Conservation (phyloP, 2,797 vertebrate species). For the Sciaenops ocellatus region DNA sequence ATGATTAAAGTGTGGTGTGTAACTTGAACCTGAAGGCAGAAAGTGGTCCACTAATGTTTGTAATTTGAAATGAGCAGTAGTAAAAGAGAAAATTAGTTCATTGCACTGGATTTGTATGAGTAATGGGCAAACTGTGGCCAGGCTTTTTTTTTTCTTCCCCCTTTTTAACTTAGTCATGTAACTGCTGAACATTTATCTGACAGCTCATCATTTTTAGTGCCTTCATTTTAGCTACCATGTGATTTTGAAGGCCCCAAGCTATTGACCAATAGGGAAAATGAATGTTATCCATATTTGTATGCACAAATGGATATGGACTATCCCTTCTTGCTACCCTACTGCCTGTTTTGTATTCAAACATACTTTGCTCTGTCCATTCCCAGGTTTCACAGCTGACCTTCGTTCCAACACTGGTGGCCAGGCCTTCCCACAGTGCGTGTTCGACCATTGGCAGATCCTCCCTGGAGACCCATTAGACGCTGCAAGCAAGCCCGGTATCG, state of each 20-base stretch:
- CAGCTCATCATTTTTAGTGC: background rate
- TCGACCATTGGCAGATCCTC: constrained; percentile 97
- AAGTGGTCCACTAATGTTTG: too few relatives aligned
- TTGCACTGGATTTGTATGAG: background rate
- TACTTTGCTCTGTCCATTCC: background rate
- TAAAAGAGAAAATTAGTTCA: background rate
- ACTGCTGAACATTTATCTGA: background rate
- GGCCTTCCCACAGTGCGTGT: constrained; percentile 97
- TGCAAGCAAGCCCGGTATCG: constrained; percentile 81
- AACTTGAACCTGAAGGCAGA: background rate
- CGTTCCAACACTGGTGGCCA: constrained; percentile 95
- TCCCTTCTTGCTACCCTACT: background rate
- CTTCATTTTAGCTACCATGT: background rate
- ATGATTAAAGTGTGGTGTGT: background rate
- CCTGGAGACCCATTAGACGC: constrained; percentile 89
- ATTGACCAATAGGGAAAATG: background rate
- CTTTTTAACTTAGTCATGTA: background rate
- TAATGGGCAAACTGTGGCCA: background rate
- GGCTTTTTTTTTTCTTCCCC: too few relatives aligned
- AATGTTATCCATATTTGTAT: background rate
- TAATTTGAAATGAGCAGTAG: too few relatives aligned
- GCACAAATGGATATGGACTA: background rate
- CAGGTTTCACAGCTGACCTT: constrained; percentile 96
- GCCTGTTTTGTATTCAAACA: background rate
- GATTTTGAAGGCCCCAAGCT: background rate